phyloP scores from a whole-genome alignment of 2,888 invertebrate species.

The Mesorhabditis sp. region DNA sequence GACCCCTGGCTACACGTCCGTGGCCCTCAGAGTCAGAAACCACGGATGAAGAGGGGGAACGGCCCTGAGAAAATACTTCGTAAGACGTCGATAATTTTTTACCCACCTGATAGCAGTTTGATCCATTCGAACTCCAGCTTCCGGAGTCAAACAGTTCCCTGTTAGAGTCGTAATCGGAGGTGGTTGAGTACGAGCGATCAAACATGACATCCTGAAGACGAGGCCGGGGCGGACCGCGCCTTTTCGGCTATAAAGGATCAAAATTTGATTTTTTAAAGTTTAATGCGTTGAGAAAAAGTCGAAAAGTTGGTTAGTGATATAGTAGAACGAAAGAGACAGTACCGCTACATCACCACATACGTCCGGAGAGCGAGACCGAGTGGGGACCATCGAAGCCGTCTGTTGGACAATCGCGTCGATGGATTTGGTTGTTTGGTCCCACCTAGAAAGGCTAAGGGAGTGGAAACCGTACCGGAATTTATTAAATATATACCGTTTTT shows the following conservation, averaged over 20 bases:
- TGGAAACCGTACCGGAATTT: not conserved
- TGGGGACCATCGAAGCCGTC: not conserved
- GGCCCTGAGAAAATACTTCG: not conserved
- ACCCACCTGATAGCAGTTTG: conserved; percentile 25
- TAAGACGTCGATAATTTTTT: not conserved
- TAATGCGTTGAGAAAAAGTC: conserved; percentile 16
- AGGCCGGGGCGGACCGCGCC: conserved; percentile 19
- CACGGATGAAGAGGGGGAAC: conserved; percentile 6
- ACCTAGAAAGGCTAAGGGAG: not conserved
- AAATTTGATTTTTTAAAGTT: conserved; percentile 18
- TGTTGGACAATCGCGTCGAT: not conserved
- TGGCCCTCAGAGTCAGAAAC: conserved; percentile 8
- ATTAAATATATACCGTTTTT: not conserved
- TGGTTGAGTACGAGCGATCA: conserved; percentile 40
- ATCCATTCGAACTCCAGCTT: conserved; percentile 42
- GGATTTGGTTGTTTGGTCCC: conserved; percentile 2
- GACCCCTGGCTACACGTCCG: not conserved
- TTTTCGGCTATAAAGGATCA: conserved; percentile 2
- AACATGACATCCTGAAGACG: conserved; percentile 34
- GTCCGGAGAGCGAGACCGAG: not conserved
- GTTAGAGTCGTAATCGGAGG: conserved; percentile 48
- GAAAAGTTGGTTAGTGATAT: conserved; percentile 2
- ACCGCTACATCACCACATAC: conserved; percentile 7
- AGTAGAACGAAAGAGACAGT: not conserved
- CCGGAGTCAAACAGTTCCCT: conserved; percentile 46